Conservation (phyloP, 1,140 invertebrate genomes). For the Holotrichia oblita region DNA sequence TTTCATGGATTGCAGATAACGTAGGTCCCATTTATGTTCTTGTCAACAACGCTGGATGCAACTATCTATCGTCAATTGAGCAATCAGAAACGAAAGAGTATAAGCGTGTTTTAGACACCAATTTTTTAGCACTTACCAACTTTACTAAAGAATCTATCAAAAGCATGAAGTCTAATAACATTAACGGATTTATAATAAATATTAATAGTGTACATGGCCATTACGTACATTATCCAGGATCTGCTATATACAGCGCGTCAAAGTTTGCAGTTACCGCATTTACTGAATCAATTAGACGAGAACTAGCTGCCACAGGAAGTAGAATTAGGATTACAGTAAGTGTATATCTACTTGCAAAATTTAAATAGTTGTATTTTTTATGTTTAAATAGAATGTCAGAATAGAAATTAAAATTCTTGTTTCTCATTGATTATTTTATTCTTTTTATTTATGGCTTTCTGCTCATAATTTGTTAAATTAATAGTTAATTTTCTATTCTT, state of each 20-base stretch:
- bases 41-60: conserved; percentile 1
- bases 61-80: background rate
- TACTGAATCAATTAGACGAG: background rate
- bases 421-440: too few species aligned
- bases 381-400: too few species aligned
- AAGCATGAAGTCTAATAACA: conserved; percentile 7
- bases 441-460: too few species aligned
- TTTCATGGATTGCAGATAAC: conserved; percentile 67
- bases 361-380: too few species aligned
- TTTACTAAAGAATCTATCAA: conserved; percentile 7
- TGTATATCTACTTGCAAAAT: too few species aligned
- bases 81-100: background rate
- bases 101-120: background rate
- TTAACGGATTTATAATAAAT: conserved; percentile 19
- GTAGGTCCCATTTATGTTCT: conserved; percentile 59
- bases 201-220: background rate
- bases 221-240: background rate
- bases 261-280: conserved; percentile 17
- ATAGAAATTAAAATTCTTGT: too few species aligned
- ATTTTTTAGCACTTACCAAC: background rate
- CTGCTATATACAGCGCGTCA: background rate
- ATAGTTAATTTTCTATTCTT: too few species aligned
- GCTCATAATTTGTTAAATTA: too few species aligned
- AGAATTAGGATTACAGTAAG: conserved; percentile 10
- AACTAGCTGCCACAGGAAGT: background rate